Evolutionary conservation across 1,140 invertebrate species (phyloP).

Genomic region (Drosophila yakuba): DNA sequence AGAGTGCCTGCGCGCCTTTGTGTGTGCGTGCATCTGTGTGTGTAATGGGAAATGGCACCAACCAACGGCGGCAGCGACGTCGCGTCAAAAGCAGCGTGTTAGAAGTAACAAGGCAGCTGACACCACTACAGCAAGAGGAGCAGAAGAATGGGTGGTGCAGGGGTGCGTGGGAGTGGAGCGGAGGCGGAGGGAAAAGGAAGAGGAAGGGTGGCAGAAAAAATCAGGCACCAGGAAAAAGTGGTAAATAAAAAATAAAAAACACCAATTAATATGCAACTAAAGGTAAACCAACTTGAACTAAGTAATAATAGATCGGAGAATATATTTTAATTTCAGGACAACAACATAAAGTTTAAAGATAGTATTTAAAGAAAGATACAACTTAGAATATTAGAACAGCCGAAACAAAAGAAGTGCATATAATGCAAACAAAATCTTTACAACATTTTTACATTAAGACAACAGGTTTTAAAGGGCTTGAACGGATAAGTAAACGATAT

Average conservation of each 20-base stretch:
- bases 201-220: background rate
- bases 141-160: background rate
- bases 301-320: background rate
- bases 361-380: no score
- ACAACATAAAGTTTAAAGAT: background rate
- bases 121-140: constrained; percentile 51
- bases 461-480: background rate
- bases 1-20: constrained; percentile 2
- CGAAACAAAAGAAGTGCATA: no score
- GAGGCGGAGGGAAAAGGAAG: background rate
- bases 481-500: no score
- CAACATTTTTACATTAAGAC: background rate
- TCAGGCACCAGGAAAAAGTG: background rate
- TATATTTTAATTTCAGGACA: background rate
- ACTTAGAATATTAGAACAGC: no score
- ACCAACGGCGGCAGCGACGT: constrained; percentile 62
- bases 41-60: constrained; percentile 56
- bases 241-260: constrained; percentile 1
- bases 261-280: background rate
- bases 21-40: constrained; percentile 20
- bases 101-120: constrained; percentile 82
- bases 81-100: constrained; percentile 63
- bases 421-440: background rate
- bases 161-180: background rate
- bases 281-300: background rate